Percentiles rank a stretch among this genome's conserved stretches.
phyloP scores from a whole-genome alignment of 35 echinoderm and acorn worm species.

The Diadema setosum region DNA sequence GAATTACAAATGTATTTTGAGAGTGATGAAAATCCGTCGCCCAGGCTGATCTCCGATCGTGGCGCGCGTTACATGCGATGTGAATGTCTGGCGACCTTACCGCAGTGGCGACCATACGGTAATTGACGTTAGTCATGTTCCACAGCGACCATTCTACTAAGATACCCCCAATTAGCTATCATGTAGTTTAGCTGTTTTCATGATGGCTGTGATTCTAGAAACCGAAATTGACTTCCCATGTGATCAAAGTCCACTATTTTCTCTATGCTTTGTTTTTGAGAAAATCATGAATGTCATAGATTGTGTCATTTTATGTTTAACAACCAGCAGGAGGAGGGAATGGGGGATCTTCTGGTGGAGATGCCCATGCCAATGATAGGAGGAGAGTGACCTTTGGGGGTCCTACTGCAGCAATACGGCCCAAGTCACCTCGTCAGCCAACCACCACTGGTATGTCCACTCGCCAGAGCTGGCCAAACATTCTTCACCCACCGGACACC shows the following conservation, averaged over 20 bases:
- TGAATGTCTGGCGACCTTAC: too few relatives aligned
- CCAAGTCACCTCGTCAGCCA: not conserved
- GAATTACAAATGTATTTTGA: too few relatives aligned
- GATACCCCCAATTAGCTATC: not conserved
- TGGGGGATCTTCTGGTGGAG: not conserved
- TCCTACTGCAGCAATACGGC: not conserved
- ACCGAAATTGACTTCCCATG: not conserved
- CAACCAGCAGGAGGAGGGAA: not conserved
- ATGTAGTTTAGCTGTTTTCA: not conserved
- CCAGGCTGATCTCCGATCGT: too few relatives aligned
- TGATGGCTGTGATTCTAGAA: not conserved
- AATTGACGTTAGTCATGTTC: too few relatives aligned
- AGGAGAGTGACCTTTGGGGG: not conserved
- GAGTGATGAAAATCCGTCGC: too few relatives aligned
- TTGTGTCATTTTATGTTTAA: not conserved
- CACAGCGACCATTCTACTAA: not conserved
- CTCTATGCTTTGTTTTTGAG: not conserved
- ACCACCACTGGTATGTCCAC: not conserved
- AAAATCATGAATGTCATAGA: not conserved
- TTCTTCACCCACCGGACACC: not conserved
- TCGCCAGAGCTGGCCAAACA: slow-evolving; percentile 13
- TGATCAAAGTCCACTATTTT: too few relatives aligned
- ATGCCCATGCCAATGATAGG: not conserved
- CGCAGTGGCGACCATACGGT: too few relatives aligned
- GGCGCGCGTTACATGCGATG: too few relatives aligned